phyloP scores from a whole-genome alignment of 2,888 invertebrate species.

The Exephanes ischioxanthus region DNA sequence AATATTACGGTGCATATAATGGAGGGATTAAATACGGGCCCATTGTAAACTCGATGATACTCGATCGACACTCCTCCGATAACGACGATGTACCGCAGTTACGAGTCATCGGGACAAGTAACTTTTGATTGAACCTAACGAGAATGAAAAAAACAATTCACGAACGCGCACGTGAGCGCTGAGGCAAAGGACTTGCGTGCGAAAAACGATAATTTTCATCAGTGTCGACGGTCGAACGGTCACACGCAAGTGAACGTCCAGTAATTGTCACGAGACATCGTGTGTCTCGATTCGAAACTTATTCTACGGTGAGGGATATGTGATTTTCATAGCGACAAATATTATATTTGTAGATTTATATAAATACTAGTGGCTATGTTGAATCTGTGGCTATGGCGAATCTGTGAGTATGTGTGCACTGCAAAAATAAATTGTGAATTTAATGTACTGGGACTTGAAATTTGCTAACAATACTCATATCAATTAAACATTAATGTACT shows the following conservation, averaged over 20 bases:
- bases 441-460: too few relatives aligned
- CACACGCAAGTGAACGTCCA: not conserved
- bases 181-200: not conserved
- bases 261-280: too few relatives aligned
- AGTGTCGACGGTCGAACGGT: not conserved
- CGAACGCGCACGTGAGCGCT: slow-evolving; percentile 1
- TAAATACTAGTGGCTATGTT: too few relatives aligned
- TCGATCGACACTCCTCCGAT: slow-evolving; percentile 54
- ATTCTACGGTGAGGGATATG: too few relatives aligned
- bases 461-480: too few relatives aligned
- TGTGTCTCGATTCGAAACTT: too few relatives aligned
- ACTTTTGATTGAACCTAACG: slow-evolving; percentile 59
- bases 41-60: slow-evolving; percentile 60
- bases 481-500: too few relatives aligned
- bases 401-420: too few relatives aligned
- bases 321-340: not conserved
- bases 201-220: not conserved
- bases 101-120: slow-evolving; percentile 43
- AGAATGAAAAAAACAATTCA: slow-evolving; percentile 2
- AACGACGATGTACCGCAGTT: not conserved
- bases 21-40: slow-evolving; percentile 51
- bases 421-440: too few relatives aligned
- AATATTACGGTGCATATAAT: slow-evolving; percentile 45
- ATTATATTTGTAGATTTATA: not conserved
- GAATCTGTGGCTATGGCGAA: too few relatives aligned